Base-by-base conservation (phyloP, 2,797 vertebrate species). In the Macrochelys suwanniensis region DNA sequence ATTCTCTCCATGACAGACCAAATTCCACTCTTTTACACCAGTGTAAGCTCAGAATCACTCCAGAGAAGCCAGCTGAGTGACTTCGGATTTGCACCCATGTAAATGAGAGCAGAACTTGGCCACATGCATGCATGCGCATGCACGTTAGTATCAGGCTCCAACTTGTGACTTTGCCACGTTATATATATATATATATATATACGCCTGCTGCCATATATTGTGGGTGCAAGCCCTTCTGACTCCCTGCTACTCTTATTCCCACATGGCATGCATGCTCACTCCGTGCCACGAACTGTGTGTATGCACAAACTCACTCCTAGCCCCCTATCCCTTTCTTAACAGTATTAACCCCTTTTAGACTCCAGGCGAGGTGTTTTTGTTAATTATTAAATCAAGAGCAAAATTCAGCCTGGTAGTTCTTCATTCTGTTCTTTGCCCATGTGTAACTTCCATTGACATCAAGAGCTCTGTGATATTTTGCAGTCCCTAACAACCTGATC, bases 401-500 rank as follows among this genome's bases (percentile, higher is more conserved):
- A 65, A 26, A 90, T 90, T 95, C 85, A 28, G 85, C 25, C 17
- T 57, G 81, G 61, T 17, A 21, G 10, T 54, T 85, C 57, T 57
- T 77, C 53, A 65, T 96, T 92, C 83, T 83, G 83, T 78, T 94
- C 90, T 94, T 87, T 90, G 92, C 61, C 76, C 96, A 15, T 87
- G 76, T 54, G 89, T 83, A 85, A 89, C 56, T 96, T 95, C 76
- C 56, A 92, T 84, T 49, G 76, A 90, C 88, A 78, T 91, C 51
- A 47, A 84, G 84, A 96, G 86, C 93, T 92, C 2, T 3, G 45
- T 76, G 90, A 77, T 96, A 94, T 95, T 96, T 95, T 87, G 94
- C 80, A 51, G 50, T 97, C 95, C 89, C 97, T 57, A 57, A 93
- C 91, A 95, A 59, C 93, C 95, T 97, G 95, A 97, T 95, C 94